Conservation (phyloP, 2,113 vertebrate species). For the Electrona antarctica region DNA sequence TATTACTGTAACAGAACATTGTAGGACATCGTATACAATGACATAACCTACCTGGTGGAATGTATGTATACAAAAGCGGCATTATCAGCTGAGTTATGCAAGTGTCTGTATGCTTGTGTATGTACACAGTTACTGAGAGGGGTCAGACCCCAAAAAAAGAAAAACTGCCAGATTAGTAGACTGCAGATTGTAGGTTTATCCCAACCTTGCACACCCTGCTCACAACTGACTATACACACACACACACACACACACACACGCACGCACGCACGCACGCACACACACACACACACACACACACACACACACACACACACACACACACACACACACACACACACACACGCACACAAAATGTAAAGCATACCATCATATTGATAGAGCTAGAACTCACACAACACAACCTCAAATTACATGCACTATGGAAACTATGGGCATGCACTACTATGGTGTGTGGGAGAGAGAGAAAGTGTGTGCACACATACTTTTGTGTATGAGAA, state of each 20-base stretch:
- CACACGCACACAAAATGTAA: background rate
- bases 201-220: slow-evolving; percentile 22
- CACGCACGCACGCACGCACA: background rate
- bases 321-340: slow-evolving; percentile 25
- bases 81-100: slow-evolving; percentile 33
- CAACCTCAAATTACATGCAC: slow-evolving; percentile 10
- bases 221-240: slow-evolving; percentile 2
- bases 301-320: background rate
- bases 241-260: background rate
- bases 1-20: too few species aligned
- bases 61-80: slow-evolving; percentile 19
- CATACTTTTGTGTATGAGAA: background rate
- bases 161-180: slow-evolving; percentile 59
- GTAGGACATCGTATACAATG: slow-evolving; percentile 6
- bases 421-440: slow-evolving; percentile 23
- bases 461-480: too few species aligned
- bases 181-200: slow-evolving; percentile 62
- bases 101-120: slow-evolving; percentile 25
- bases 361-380: too few species aligned
- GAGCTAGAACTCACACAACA: too few species aligned
- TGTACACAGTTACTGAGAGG: slow-evolving; percentile 4
- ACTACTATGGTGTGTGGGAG: background rate
- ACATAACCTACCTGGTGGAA: slow-evolving; percentile 20
- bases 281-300: background rate
- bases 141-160: slow-evolving; percentile 19